Evolutionary conservation across 2,113 vertebrate species (phyloP).

Genomic region (Lanius collurio): DNA sequence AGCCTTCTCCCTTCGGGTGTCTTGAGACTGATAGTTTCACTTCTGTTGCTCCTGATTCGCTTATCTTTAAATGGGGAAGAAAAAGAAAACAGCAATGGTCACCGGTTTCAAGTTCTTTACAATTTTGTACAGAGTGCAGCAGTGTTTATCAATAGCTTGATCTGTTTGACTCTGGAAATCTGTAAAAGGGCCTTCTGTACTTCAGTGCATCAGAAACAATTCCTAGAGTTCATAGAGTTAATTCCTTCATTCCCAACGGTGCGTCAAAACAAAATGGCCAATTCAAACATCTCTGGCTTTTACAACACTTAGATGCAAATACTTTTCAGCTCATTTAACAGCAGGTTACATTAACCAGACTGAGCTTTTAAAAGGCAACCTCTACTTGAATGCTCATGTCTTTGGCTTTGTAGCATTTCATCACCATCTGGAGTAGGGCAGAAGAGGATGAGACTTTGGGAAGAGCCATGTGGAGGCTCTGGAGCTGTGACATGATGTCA

Average conservation of each 20-base stretch:
- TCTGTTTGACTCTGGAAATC: neutral
- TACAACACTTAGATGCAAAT: neutral
- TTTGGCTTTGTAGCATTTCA: neutral
- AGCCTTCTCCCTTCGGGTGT: neutral
- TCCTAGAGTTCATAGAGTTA: neutral
- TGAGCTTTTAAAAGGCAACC: neutral
- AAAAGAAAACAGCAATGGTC: neutral
- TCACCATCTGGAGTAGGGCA: neutral
- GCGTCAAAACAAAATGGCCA: neutral
- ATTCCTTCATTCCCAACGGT: neutral
- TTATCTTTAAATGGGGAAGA: constrained; percentile 6
- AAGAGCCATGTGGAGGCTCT: neutral
- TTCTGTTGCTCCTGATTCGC: constrained; percentile 38
- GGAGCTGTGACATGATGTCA: neutral
- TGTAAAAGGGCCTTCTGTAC: neutral
- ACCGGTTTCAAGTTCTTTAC: neutral
- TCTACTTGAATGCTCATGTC: neutral
- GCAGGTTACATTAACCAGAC: neutral
- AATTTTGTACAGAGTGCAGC: neutral
- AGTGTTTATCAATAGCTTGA: neutral
- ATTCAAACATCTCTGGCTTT: neutral
- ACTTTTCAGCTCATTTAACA: neutral
- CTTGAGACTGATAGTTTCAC: neutral
- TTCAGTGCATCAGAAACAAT: neutral
- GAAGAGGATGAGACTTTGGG: neutral